Evolutionary conservation across 2,113 vertebrate species (phyloP).

Genomic region (Ahaetulla prasina): DNA sequence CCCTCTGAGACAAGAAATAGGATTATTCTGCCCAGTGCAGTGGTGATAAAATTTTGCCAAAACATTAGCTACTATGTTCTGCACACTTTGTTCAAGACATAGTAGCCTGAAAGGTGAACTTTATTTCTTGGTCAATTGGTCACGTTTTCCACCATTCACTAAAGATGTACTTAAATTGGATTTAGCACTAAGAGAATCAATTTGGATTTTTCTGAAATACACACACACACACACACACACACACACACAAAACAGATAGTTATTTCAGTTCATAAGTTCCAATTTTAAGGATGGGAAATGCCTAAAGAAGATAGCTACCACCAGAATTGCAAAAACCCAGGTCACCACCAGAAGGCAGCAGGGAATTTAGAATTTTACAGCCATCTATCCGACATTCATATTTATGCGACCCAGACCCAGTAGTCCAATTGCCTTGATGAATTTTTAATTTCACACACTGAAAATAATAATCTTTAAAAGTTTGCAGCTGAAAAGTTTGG

Average conservation of each 20-base stretch:
- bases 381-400: background rate
- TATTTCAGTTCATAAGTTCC: background rate
- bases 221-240: no score
- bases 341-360: background rate
- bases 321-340: background rate
- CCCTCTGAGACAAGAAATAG: background rate
- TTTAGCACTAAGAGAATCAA: background rate
- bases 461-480: background rate
- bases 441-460: no score
- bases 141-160: background rate
- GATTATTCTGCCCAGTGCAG: background rate
- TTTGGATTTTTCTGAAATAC: background rate
- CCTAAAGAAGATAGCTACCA: background rate
- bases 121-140: background rate
- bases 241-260: background rate
- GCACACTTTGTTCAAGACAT: background rate
- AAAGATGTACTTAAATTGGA: background rate
- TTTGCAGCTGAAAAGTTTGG: background rate
- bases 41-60: constrained; percentile 32
- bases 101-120: background rate
- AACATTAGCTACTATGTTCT: constrained; percentile 17
- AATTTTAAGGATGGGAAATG: background rate
- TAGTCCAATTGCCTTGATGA: background rate
- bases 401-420: background rate
- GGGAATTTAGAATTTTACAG: background rate